phyloP scores from a whole-genome alignment of 2,113 vertebrate species.

The Dasyornis broadbenti region DNA sequence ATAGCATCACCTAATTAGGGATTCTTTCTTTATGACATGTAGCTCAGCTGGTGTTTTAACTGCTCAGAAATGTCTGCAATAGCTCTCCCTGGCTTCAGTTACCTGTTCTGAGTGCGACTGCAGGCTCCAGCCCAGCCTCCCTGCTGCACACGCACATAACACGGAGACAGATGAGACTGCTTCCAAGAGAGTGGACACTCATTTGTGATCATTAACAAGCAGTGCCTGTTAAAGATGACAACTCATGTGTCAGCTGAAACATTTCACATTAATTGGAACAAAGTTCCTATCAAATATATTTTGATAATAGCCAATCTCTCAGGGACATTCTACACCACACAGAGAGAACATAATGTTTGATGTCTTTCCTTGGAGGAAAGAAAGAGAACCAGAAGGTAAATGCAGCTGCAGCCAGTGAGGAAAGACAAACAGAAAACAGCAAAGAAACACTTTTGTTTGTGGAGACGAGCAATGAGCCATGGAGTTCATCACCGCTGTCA shows the following conservation, averaged over 20 bases:
- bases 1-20: neutral
- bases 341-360: neutral
- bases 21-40: neutral
- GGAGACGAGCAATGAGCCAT: accelerated
- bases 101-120: neutral
- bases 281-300: slow-evolving; percentile 12
- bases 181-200: neutral
- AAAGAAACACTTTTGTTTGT: neutral
- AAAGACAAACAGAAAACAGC: neutral
- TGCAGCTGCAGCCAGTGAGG: neutral
- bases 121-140: neutral
- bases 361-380: neutral
- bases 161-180: neutral
- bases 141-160: neutral
- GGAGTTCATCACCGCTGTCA: neutral
- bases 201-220: slow-evolving; percentile 28
- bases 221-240: neutral
- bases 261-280: neutral
- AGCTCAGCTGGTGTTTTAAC: neutral
- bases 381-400: neutral
- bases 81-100: neutral
- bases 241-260: neutral
- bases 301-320: slow-evolving; percentile 7
- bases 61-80: neutral
- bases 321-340: neutral